phyloP scores from a whole-genome alignment of 2,113 vertebrate species.

The Pipra filicauda region DNA sequence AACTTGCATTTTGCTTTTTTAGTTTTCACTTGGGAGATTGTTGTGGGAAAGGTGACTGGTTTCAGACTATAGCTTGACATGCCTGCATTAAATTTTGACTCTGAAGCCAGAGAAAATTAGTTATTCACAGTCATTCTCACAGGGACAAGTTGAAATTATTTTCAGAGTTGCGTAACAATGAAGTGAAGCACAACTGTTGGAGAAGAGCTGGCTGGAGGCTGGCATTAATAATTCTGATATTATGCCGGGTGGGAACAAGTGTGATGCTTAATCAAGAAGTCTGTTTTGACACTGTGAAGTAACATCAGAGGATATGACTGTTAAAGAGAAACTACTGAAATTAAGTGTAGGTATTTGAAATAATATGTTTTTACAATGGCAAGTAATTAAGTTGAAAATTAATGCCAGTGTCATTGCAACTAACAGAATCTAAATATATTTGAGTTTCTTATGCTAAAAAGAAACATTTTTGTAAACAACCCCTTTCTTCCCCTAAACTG shows the following conservation, averaged over 20 bases:
- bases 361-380: neutral
- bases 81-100: constrained; percentile 47
- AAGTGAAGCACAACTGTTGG: constrained; percentile 66
- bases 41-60: constrained; percentile 13
- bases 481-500: neutral
- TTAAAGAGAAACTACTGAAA: neutral
- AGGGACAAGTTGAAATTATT: constrained; percentile 53
- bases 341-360: neutral
- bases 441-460: neutral
- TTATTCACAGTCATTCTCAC: constrained; percentile 55
- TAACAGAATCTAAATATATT: neutral
- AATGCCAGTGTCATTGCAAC: neutral
- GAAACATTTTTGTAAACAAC: neutral
- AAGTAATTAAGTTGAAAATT: neutral
- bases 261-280: neutral
- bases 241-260: constrained; percentile 37
- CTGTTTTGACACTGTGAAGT: neutral
- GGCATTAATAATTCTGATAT: neutral
- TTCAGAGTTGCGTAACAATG: constrained; percentile 53
- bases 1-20: constrained; percentile 15
- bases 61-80: constrained; percentile 39
- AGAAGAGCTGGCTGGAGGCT: constrained; percentile 50
- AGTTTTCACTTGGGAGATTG: constrained; percentile 10
- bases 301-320: neutral
- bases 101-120: constrained; percentile 63